Evolutionary conservation across 1,140 invertebrate genomes (phyloP), one percentile per base, ranked within the genome.

Genomic region (Bombus waltoni): DNA sequence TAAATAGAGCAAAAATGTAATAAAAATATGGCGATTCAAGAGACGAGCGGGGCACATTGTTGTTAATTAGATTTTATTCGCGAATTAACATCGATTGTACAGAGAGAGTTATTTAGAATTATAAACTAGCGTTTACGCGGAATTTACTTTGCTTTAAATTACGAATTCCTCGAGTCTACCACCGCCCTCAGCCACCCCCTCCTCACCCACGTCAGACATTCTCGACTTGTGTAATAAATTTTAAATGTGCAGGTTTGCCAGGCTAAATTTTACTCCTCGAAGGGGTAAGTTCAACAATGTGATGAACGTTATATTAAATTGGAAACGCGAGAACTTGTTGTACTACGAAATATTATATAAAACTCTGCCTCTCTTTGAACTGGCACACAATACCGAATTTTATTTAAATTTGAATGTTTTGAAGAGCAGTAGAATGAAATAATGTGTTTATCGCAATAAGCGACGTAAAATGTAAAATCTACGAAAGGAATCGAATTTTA

Each of bases 101-200:
- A 38, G 32, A 74, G 32, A 38, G 70, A 65, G 81, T 82, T 74
- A 82, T 44, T 74, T 72, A 53, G 68, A 72, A 73, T 81, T 81
- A 73, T 73, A 38, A 81, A 59, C 47, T 44, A 32, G 47, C 53
- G 38, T 73, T 81, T 81, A 72, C 35, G 40, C 18, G 70, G 80
- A 81, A 74, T 82, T 32, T 77, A 62, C 75, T 62, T 77, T 65
- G 71, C 57, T 74, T 74, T 82, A 82, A 82, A 81, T 81, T 81
- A 81, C 79, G 42, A 81, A 81, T 81, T 81, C 79, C 79, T 81
- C 35, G 28, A 81, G 66, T 40, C 74, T 77, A 62, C 75, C 53
- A 28, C 66, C 44, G 6, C 35, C 47, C 35, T 15, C 38, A 22
- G 5, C 35, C 38, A 38, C 68, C 68, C 35, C 9, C 2, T 25